These are phyloP conservation scores for Perizoma affinitatum DNA, from an alignment of 2,888 invertebrate species.

Conservation along the genomic window DNA sequence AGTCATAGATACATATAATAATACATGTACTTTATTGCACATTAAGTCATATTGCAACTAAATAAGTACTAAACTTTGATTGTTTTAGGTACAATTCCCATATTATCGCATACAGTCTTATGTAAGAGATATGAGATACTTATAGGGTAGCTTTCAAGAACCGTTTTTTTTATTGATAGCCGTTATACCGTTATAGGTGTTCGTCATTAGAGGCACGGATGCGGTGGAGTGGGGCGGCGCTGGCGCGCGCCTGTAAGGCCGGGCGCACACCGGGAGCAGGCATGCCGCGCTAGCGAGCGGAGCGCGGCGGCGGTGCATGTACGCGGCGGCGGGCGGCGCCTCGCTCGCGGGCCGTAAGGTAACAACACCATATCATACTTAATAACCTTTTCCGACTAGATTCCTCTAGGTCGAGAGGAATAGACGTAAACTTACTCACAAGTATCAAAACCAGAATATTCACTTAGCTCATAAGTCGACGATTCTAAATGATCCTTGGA, in stretches of 20 bases:
- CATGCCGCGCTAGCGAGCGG: slow-evolving; percentile 67
- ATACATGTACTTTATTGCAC: too few species aligned
- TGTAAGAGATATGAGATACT: too few species aligned
- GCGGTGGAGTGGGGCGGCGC: slow-evolving; percentile 65
- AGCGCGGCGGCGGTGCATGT: slow-evolving; percentile 87
- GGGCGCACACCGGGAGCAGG: slow-evolving; percentile 45
- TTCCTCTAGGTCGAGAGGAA: too few species aligned
- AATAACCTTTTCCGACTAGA: background rate
- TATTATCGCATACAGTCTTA: too few species aligned
- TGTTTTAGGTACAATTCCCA: too few species aligned
- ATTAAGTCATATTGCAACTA: too few species aligned
- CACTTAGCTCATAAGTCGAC: too few species aligned
- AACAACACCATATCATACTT: slow-evolving; percentile 15
- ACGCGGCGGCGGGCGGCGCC: slow-evolving; percentile 95
- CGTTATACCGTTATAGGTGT: slow-evolving; percentile 44
- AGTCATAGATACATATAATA: too few species aligned
- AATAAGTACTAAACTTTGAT: too few species aligned
- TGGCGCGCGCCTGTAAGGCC: slow-evolving; percentile 46
- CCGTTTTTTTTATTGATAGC: background rate
- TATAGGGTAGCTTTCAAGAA: background rate
- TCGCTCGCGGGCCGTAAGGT: slow-evolving; percentile 93
- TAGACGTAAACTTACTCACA: too few species aligned
- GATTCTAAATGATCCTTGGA: too few species aligned
- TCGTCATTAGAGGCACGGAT: slow-evolving; percentile 68
- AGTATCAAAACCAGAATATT: too few species aligned